Conservation (phyloP, 2,113 vertebrate species). For the Microtus pennsylvanicus region DNA sequence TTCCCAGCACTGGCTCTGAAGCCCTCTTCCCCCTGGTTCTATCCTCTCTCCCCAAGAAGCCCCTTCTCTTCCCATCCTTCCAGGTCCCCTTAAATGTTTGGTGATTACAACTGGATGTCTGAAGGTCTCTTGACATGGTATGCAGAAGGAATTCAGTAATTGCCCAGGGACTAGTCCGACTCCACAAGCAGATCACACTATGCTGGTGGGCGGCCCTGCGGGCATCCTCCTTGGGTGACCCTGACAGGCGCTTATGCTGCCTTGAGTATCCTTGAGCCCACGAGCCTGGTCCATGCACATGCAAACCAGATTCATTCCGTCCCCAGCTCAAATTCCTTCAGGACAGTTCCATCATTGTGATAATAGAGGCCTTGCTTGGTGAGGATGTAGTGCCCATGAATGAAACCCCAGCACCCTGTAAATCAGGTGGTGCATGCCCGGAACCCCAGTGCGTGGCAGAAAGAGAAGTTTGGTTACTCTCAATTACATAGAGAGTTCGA, state of each 20-base stretch:
- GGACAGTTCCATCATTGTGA: not conserved
- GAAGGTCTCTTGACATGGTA: not conserved
- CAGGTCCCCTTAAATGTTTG: not conserved
- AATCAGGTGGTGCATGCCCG: not conserved
- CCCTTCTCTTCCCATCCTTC: not conserved
- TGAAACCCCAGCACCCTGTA: not conserved
- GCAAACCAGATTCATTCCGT: not conserved
- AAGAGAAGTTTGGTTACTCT: not conserved
- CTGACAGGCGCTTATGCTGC: not conserved
- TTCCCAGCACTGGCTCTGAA: not conserved
- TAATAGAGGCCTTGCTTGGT: not conserved
- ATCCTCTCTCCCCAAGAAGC: not conserved
- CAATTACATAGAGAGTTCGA: not conserved
- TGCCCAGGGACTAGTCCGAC: not conserved
- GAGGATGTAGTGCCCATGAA: not conserved
- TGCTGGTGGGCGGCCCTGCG: not conserved
- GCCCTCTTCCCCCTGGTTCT: not conserved
- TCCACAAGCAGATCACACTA: not conserved
- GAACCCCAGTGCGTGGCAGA: too few relatives aligned
- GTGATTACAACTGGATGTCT: not conserved
- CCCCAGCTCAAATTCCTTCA: not conserved
- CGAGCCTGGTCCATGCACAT: not conserved
- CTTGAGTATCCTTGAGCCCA: not conserved
- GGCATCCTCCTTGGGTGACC: too few relatives aligned
- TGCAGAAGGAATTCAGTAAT: not conserved